phyloP scores from a whole-genome alignment of 2,113 vertebrate genomes.

The Pimephales promelas region DNA sequence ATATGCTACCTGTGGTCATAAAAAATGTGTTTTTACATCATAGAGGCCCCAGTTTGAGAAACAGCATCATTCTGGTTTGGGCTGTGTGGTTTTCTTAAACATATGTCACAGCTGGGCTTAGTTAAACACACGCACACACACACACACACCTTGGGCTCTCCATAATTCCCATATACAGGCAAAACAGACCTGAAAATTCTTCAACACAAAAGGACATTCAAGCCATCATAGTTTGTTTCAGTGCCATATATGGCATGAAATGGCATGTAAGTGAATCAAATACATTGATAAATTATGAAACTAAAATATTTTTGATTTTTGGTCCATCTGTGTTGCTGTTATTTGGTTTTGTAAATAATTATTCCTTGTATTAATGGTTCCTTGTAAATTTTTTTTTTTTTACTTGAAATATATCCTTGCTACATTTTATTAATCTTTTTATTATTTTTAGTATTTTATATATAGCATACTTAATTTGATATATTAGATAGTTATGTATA shows the following conservation, averaged over 20 bases:
- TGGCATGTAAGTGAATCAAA: neutral
- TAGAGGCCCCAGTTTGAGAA: slow-evolving; percentile 14
- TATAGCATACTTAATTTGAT: no score
- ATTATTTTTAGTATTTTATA: no score
- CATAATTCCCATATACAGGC: slow-evolving; percentile 12
- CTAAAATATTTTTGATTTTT: neutral
- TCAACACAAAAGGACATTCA: neutral
- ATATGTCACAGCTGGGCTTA: slow-evolving; percentile 49
- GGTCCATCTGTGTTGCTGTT: neutral
- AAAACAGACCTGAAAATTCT: neutral
- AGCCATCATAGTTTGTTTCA: neutral
- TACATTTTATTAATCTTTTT: no score
- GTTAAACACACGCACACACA: slow-evolving; percentile 52
- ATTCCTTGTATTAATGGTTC: neutral
- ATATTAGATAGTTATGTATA: no score
- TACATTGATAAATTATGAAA: neutral
- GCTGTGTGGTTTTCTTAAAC: slow-evolving; percentile 48
- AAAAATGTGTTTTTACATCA: slow-evolving; percentile 48
- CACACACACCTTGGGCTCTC: neutral
- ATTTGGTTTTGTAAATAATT: neutral
- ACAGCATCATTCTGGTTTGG: slow-evolving; percentile 23
- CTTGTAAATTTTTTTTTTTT: no score
- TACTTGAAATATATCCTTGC: no score
- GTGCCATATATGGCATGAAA: neutral
- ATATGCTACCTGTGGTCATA: neutral